A percentile compares a stretch with the other conserved stretches of the same genome.
These are phyloP conservation scores for Mellivora capensis DNA, from an alignment of 2,113 vertebrate species.

Conservation along the genomic window DNA sequence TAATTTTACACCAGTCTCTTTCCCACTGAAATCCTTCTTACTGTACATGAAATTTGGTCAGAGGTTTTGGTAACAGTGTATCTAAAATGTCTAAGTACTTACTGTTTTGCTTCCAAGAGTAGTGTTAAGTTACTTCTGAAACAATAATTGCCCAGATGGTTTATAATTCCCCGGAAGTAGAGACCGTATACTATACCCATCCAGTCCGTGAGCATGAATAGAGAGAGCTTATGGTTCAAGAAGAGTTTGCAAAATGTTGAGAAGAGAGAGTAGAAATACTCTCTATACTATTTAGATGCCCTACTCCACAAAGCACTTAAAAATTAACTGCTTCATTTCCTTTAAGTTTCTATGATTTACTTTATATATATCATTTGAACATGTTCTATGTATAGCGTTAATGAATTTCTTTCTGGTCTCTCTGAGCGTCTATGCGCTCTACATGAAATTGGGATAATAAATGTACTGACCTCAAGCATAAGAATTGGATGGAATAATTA, in stretches of 20 bases:
- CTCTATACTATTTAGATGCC: neutral
- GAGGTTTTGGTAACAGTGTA: conserved; percentile 49
- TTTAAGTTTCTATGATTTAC: neutral
- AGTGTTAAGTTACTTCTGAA: conserved; percentile 33
- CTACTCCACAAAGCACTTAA: neutral
- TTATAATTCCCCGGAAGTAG: neutral
- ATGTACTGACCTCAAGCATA: neutral
- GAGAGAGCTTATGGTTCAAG: neutral
- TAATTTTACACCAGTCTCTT: neutral
- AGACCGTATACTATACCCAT: too few species aligned
- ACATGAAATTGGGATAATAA: neutral
- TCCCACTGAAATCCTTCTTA: neutral
- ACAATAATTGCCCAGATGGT: neutral
- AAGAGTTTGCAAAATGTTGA: neutral
- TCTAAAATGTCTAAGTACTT: conserved; percentile 27
- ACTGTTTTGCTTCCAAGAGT: neutral
- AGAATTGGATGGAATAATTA: neutral
- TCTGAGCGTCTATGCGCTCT: neutral
- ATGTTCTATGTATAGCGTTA: neutral
- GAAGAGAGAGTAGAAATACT: neutral
- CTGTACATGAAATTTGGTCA: neutral
- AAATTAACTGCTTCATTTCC: neutral
- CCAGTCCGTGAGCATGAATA: neutral
- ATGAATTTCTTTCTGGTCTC: neutral
- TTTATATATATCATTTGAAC: neutral